These are phyloP conservation scores for Hipparchia semele DNA, from an alignment of 2,888 invertebrate species.

Conservation along the genomic window DNA sequence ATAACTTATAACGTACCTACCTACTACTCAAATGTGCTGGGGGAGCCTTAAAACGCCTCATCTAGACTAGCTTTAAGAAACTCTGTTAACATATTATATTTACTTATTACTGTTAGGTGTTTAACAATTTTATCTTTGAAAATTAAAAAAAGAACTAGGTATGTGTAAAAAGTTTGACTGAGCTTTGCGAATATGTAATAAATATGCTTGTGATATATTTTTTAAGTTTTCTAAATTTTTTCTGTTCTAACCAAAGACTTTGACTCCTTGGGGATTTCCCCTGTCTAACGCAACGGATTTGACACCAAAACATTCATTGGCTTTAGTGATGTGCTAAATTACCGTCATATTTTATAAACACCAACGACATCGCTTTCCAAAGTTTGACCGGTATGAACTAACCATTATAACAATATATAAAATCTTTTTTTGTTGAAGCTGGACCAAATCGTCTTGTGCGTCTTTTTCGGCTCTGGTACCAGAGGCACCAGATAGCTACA, in stretches of 20 bases:
- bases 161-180: constrained; percentile 47
- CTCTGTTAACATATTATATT: constrained; percentile 27
- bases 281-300: not conserved
- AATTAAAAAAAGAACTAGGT: constrained; percentile 15
- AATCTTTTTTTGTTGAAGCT: constrained; percentile 65
- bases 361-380: not conserved
- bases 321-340: not conserved
- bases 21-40: no score
- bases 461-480: constrained; percentile 8
- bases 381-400: not conserved
- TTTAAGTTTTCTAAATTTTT: constrained; percentile 69
- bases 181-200: constrained; percentile 41
- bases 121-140: constrained; percentile 26
- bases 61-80: constrained; percentile 24
- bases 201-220: constrained; percentile 76
- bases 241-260: constrained; percentile 82
- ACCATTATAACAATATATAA: not conserved
- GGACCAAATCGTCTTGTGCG: constrained; percentile 69
- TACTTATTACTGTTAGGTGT: constrained; percentile 29
- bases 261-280: constrained; percentile 65
- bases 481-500: no score
- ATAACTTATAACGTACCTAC: no score
- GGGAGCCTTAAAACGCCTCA: not conserved
- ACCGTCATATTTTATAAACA: not conserved
- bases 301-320: not conserved